Base-by-base conservation (phyloP, 2,888 invertebrate species). In the Andrena chrysosceles region DNA sequence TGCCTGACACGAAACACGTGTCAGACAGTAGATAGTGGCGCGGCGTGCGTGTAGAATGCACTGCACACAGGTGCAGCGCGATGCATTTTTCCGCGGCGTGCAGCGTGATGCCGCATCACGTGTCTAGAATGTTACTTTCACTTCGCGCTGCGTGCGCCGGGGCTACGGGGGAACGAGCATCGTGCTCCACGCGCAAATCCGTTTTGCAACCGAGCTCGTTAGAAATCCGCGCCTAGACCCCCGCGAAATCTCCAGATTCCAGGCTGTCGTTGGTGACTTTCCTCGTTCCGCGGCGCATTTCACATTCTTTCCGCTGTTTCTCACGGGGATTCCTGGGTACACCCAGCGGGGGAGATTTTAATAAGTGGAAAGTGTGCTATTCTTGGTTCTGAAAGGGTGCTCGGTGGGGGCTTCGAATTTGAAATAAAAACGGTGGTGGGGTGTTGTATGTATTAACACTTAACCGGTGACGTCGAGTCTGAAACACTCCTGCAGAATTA, bases 71-170 rank as follows among this genome's bases (percentile, higher is more conserved):
- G 76, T 77, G 84, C 48, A 72, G 16, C 74, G 72, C 33, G 76
- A 63, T 81, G 86, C 71, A 72, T 80, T 80, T 77, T 78, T 82
- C 72, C 63, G 77, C 29, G 75, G 73, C 77, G 81, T 77, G 81
- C 77, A 88, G 83, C 79, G 81, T 77, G 89, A 88, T 87, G 87
- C 89, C 80, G 84, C 87, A 85, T 89, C 91, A 90, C 89, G 90
- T 89, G 89, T 86, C 89, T 90, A 90, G 90, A 89, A 89, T 89
- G 88, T 90, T 89, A 91, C 89, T 89, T 90, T 90, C 91, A 91
- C 91, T 90, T 83, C 81, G 79, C 80, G 80, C 80, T 75, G 84
- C 82, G 85, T 76, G 78, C 74, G 70, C 70, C 69, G 64, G 31
- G 42, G 56, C 23, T 64, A 48, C 52, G 35, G 29, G 62, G 16